Evolutionary conservation across 2,888 invertebrate genomes (phyloP).

Genomic region (Lucinisca nassula): DNA sequence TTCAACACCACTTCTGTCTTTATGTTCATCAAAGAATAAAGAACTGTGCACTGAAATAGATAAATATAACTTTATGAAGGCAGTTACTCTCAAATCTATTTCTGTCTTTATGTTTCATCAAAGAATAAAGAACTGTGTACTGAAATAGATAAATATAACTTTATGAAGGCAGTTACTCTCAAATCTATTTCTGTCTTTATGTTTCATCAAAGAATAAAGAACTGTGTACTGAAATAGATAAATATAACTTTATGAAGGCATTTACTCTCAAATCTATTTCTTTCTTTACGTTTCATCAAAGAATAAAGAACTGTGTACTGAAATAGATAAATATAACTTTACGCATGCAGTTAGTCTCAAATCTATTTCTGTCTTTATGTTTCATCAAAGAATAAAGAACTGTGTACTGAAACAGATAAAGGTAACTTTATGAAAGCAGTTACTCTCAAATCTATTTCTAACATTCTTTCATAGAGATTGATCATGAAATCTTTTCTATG

Average conservation of each 20-base stretch:
- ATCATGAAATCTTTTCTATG: too few relatives aligned
- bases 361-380: slow-evolving; percentile 71
- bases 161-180: slow-evolving; percentile 83
- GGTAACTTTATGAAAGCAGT: slow-evolving; percentile 79
- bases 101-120: slow-evolving; percentile 85
- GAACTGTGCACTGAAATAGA: slow-evolving; percentile 81
- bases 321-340: slow-evolving; percentile 82
- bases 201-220: slow-evolving; percentile 87
- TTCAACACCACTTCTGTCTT: slow-evolving; percentile 78
- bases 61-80: slow-evolving; percentile 73
- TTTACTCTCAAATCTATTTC: slow-evolving; percentile 79
- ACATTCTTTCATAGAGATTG: too few relatives aligned
- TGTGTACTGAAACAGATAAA: slow-evolving; percentile 86
- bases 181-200: slow-evolving; percentile 76
- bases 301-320: slow-evolving; percentile 84
- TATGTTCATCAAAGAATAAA: slow-evolving; percentile 86
- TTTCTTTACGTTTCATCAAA: slow-evolving; percentile 86
- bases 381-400: slow-evolving; percentile 85
- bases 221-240: slow-evolving; percentile 86
- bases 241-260: slow-evolving; percentile 81
- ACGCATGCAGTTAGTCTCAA: slow-evolving; percentile 81
- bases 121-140: slow-evolving; percentile 85
- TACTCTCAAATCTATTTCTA: slow-evolving; percentile 75
- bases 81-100: slow-evolving; percentile 80
- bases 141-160: slow-evolving; percentile 83